These are phyloP conservation scores for Helogale parvula DNA, from an alignment of 2,113 vertebrate species.

Conservation along the genomic window DNA sequence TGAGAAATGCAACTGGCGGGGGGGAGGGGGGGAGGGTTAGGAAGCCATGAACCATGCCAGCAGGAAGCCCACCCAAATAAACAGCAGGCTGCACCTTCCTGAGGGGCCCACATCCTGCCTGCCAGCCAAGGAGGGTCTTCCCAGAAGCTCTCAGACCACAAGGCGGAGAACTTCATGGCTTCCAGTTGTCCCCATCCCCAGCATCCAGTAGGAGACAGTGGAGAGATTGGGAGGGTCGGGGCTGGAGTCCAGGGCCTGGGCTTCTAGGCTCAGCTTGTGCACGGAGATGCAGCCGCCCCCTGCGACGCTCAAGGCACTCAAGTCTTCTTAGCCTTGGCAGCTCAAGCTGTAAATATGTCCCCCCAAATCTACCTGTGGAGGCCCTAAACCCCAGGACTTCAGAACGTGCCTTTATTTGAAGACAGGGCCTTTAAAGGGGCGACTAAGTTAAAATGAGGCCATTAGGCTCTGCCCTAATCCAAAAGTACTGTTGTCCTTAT, in stretches of 20 bases:
- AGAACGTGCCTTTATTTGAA: background rate
- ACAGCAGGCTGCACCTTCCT: background rate
- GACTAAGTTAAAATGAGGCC: background rate
- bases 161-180: background rate
- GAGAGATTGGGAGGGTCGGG: rapidly evolving
- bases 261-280: background rate
- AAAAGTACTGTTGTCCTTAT: background rate
- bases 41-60: rapidly evolving
- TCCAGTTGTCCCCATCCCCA: background rate
- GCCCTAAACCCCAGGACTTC: background rate
- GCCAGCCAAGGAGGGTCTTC: background rate
- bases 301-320: rapidly evolving
- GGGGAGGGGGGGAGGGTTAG: background rate
- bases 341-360: background rate
- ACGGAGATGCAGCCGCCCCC: background rate
- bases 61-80: background rate
- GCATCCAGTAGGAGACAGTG: background rate
- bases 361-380: background rate
- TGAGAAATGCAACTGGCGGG: background rate
- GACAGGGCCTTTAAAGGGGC: background rate
- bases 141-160: background rate
- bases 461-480: no score
- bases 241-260: background rate
- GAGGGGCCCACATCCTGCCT: background rate
- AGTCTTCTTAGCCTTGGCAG: background rate